Evolutionary conservation across 2,797 vertebrate species (phyloP), one percentile per base, ranked within the genome.

Genomic region (Pseudochaenichthys georgianus): DNA sequence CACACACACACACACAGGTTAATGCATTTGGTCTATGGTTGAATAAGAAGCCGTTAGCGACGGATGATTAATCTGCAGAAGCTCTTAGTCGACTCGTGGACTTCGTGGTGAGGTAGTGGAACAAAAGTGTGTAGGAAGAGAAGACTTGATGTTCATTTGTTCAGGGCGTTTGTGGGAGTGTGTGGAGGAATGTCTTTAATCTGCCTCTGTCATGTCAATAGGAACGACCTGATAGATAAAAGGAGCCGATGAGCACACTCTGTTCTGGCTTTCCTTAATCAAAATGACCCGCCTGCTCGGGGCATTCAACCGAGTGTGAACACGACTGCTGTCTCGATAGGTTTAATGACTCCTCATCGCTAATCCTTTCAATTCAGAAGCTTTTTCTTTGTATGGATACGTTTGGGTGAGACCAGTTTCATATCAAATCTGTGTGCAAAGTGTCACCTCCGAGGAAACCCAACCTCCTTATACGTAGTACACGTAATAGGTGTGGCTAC

Each of bases 1-100:
- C 52, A 75, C 38, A 78, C 42, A 68, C 48, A 61, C 19, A 46
- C 45, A 7, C 69, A 55, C 61, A 59, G n/a, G 41, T 50, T 9
- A 11, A 52, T 58, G 23, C 19, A 19, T 19, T 1, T 19, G 19
- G 19, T 19, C 19, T 19, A 19, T 19, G 19, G 75, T 16, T 38
- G 34, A 38, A 9, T 38, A 76, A 43, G 47, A 77, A 63, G 58
- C 52, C 7, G 21, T 75, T 48, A 16, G 16, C 13, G 31, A 2
- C 46, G 41, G 10, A 63, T 51, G n/a, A 61, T 54, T 55, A 67
- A 13, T 16, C 41, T 13, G 65, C 21, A 57, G 13, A 41, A 8
- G 41, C 13, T 73, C 23, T 12, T n/a, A 53, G 48, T 9, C 11
- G 41, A 12, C n/a, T 21, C 50, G 15, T 60, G 54, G 55, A 17